Percentiles rank a stretch among this genome's conserved stretches.
phyloP scores from a whole-genome alignment of 1,140 invertebrate species.

The Lamellibrachia luymesi region DNA sequence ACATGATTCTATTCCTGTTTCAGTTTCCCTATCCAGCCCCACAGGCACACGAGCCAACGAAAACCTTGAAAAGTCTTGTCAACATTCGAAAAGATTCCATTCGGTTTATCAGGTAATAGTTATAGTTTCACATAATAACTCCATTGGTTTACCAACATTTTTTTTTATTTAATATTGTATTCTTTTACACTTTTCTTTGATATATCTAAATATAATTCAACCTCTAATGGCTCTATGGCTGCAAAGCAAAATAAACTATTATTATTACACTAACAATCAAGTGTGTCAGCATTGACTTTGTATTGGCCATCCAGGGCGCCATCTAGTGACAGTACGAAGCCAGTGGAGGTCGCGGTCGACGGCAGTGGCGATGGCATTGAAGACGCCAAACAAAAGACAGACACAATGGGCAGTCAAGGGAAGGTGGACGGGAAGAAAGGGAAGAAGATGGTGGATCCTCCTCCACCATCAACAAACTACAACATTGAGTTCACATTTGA shows the following conservation, averaged over 20 bases:
- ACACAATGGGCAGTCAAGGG: neutral
- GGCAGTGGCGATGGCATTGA: neutral
- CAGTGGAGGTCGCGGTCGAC: neutral
- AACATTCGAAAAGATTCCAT: constrained; percentile 97
- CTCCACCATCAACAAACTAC: constrained; percentile 58
- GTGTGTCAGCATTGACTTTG: neutral
- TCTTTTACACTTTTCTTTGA: neutral
- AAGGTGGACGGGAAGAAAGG: neutral
- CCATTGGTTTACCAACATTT: neutral
- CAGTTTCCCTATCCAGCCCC: constrained; percentile 97
- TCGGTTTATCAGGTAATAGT: constrained; percentile 70
- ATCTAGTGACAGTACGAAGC: neutral
- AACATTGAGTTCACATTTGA: constrained; percentile 98
- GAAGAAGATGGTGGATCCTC: neutral
- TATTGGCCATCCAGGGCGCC: neutral
- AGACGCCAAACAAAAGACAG: neutral
- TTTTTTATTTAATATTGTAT: constrained; percentile 16
- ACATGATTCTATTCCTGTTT: constrained; percentile 43
- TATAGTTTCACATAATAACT: neutral
- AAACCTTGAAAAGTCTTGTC: constrained; percentile 90
- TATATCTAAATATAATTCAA: neutral
- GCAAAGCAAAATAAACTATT: neutral
- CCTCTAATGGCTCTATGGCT: too few species aligned
- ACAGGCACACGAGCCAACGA: constrained; percentile 91
- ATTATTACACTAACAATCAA: too few species aligned